Base-by-base conservation (phyloP, 2,797 vertebrate genomes). In the Lepus townsendii region DNA sequence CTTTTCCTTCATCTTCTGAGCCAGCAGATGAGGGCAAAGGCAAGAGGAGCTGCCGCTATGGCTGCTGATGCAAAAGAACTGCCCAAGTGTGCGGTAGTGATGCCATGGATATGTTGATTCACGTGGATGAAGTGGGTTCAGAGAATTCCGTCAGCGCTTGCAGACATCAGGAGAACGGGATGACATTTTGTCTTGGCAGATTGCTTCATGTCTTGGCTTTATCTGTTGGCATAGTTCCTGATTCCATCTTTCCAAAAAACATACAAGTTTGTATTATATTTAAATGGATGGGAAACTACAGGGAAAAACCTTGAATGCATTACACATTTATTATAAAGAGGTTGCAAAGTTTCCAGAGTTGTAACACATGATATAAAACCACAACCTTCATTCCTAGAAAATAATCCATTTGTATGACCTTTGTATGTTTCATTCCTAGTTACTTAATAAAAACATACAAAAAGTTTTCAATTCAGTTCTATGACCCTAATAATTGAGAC, bases 381-480 rank as follows among this genome's bases (percentile, higher is more conserved):
- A 38, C 7, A 35, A 52, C 20, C 17, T 77, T 73, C 86, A 84
- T 83, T 63, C 73, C 5, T 52, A 50, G 65, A 5, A 73, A 24
- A 52, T 80, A 27, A 62, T 60, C 27, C 32, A 1, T 52, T 52
- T 60, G 2, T 19, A 2, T 89, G 77, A 47, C 5, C 13, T 69
- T 85, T 76, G 42, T 19, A 26, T 69, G 24, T 62, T 93, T 80
- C 77, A 91, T 30, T 85, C 17, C 16, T 83, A 50, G 5, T 57
- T 78, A 50, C 69, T 78, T 83, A 80, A 63, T 57, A 30, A 86
- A 90, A 65, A 71, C 1, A 32, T 14, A 35, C 7, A 47, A 26
- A 71, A 87, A 38, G 3, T 88, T 96, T 95, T 73, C 16, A 82
- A 77, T 24, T 76, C 22, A 83, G 19, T 4, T 73, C 72, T 94